Evolutionary conservation across 2,113 vertebrate genomes (phyloP).

Genomic region (Helogale parvula): DNA sequence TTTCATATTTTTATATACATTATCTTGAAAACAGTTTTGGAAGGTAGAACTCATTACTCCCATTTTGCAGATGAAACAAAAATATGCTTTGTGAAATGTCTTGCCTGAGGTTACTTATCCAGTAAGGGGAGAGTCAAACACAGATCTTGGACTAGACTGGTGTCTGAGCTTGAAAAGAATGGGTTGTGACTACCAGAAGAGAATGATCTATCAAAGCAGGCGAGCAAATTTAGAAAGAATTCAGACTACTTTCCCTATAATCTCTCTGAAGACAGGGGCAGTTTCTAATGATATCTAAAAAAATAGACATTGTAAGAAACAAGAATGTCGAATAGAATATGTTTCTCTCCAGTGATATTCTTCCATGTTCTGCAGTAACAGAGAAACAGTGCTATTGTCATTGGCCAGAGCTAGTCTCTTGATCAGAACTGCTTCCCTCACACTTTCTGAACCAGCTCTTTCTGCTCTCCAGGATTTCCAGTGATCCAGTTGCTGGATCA

Average conservation of each 20-base stretch:
- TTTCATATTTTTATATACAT: neutral
- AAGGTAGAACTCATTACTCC: neutral
- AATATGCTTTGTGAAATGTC: neutral
- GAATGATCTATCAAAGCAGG: neutral
- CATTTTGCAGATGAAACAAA: neutral
- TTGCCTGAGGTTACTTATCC: neutral
- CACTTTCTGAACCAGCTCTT: neutral
- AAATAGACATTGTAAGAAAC: neutral
- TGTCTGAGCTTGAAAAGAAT: neutral
- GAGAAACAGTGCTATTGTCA: neutral
- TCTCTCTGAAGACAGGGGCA: neutral
- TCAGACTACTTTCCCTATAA: neutral
- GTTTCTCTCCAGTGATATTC: neutral
- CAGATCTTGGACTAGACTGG: neutral
- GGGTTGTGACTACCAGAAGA: neutral
- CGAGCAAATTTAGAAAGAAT: neutral
- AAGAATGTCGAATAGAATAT: too few species aligned
- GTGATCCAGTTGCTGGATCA: neutral
- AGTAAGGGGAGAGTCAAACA: neutral
- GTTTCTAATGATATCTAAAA: neutral
- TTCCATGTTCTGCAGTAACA: neutral
- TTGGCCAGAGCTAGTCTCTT: neutral
- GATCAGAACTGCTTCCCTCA: neutral
- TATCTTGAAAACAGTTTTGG: neutral
- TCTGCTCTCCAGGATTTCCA: neutral